Evolutionary conservation across 2,113 vertebrate genomes (phyloP).

Genomic region (Plectropomus leopardus): DNA sequence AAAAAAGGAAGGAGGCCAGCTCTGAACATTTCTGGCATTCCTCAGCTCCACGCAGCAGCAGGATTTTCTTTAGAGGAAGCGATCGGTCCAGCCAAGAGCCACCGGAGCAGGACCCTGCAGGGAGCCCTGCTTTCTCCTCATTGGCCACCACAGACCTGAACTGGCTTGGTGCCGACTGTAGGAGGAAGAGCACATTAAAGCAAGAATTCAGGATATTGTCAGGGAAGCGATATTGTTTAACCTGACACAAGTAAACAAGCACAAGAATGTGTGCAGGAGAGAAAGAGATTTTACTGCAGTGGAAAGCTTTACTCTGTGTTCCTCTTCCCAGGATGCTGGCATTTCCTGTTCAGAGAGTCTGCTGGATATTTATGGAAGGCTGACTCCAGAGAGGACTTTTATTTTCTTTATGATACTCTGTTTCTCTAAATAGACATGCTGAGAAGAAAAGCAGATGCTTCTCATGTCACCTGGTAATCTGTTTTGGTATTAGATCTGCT

Average conservation of each 20-base stretch:
- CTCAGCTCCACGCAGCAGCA: conserved; percentile 62
- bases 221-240: conserved; percentile 69
- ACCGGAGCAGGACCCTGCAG: conserved; percentile 51
- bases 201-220: conserved; percentile 68
- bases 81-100: conserved; percentile 54
- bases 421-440: conserved; percentile 57
- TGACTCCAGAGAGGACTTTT: conserved; percentile 38
- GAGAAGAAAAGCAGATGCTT: conserved; percentile 68
- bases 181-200: conserved; percentile 80
- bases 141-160: conserved; percentile 29
- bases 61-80: conserved; percentile 73
- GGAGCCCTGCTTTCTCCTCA: conserved; percentile 45
- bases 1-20: conserved; percentile 37
- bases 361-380: conserved; percentile 68
- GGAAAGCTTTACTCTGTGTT: conserved; percentile 49
- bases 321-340: conserved; percentile 64
- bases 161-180: conserved; percentile 40
- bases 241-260: conserved; percentile 67
- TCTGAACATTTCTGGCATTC: conserved; percentile 77
- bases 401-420: conserved; percentile 47
- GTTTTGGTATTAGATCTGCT: conserved; percentile 4
- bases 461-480: conserved; percentile 4
- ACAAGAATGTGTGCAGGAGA: conserved; percentile 25
- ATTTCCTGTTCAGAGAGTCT: conserved; percentile 76
- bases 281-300: conserved; percentile 38